Conservation (phyloP, 2,888 invertebrate genomes). For the Leucoptera coffeella region DNA sequence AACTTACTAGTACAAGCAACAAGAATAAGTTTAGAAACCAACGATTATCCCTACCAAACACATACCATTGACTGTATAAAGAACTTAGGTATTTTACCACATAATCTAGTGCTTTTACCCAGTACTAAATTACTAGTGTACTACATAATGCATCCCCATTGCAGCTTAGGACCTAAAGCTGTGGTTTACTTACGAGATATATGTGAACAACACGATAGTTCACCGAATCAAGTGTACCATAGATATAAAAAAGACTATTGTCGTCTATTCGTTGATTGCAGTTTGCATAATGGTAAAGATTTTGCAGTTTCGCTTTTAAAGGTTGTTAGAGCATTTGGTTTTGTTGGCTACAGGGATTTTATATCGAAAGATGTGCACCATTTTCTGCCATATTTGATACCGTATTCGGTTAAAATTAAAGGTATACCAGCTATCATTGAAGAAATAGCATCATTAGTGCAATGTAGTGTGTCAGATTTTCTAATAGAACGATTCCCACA, state of each 20-base stretch:
- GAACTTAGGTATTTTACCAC: slow-evolving; percentile 31
- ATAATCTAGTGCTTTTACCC: slow-evolving; percentile 29
- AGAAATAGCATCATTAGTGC: slow-evolving; percentile 56
- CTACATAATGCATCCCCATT: slow-evolving; percentile 59
- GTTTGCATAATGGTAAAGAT: slow-evolving; percentile 50
- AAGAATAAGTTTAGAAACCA: slow-evolving; percentile 38
- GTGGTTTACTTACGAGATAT: slow-evolving; percentile 51
- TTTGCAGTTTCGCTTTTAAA: slow-evolving; percentile 54
- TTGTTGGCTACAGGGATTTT: slow-evolving; percentile 62
- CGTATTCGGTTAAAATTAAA: slow-evolving; percentile 50
- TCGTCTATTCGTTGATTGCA: slow-evolving; percentile 54
- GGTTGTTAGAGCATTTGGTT: slow-evolving; percentile 63
- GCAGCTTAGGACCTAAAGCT: slow-evolving; percentile 50
- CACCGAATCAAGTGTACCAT: slow-evolving; percentile 54
- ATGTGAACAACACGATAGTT: slow-evolving; percentile 44
- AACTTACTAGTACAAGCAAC: slow-evolving; percentile 35
- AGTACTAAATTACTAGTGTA: slow-evolving; percentile 49
- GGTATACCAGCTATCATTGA: slow-evolving; percentile 56
- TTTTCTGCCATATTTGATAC: slow-evolving; percentile 58
- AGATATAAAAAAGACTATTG: slow-evolving; percentile 59
- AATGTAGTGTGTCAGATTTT: slow-evolving; percentile 54
- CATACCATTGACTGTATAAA: slow-evolving; percentile 46
- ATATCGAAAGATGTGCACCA: slow-evolving; percentile 63
- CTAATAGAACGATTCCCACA: slow-evolving; percentile 61
- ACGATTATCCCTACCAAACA: slow-evolving; percentile 47